Evolutionary conservation across 2,113 vertebrate genomes (phyloP).

Genomic region (Cephalopterus ornatus): DNA sequence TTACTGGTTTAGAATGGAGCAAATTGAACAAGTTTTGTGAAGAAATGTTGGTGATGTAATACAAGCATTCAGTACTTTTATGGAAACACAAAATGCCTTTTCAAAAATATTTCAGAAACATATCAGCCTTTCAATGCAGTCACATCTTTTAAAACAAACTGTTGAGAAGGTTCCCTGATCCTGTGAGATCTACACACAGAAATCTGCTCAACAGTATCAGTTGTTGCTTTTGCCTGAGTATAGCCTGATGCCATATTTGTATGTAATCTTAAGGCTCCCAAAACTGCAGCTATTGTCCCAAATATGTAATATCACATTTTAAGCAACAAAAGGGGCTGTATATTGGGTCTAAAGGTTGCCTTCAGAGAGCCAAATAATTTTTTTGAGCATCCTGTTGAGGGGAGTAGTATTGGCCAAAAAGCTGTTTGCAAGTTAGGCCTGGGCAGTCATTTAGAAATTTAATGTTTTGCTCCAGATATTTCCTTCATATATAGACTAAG

Average conservation of each 20-base stretch:
- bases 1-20: background rate
- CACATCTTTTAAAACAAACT: background rate
- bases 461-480: background rate
- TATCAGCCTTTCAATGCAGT: background rate
- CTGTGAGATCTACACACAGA: background rate
- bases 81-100: background rate
- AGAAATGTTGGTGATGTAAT: background rate
- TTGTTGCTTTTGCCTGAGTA: background rate
- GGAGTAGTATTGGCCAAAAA: background rate
- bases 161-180: accelerated
- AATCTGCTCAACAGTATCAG: background rate
- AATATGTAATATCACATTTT: background rate
- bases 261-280: background rate
- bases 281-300: background rate
- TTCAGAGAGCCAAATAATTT: background rate
- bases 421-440: background rate
- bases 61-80: background rate
- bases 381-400: background rate
- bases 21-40: background rate
- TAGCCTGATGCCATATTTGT: background rate
- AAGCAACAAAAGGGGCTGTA: background rate
- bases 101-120: background rate
- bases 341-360: background rate
- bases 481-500: background rate
- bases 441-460: background rate